Evolutionary conservation across 1,140 invertebrate genomes (phyloP), one percentile per base, ranked within the genome.

Genomic region (Frieseomelitta varia): DNA sequence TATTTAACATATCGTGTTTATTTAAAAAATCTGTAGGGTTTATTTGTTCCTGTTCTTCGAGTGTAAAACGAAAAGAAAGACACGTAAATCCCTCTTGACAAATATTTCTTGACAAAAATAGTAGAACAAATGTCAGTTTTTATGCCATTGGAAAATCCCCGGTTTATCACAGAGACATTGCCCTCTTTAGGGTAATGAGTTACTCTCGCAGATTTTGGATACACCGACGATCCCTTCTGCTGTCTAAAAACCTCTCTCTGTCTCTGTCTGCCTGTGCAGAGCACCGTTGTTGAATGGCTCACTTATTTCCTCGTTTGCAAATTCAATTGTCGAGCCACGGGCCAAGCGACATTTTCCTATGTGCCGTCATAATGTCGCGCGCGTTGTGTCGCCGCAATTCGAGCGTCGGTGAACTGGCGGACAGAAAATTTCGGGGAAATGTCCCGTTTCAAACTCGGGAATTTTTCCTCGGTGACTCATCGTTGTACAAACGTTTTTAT

Each of bases 271-370:
- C n/a, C n/a, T 14, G 53, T 55, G 14, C 17, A 15, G 0, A 58
- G 21, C 47, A 30, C 0, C 14, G 47, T 53, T 27, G 47, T 30
- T 53, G 63, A 67, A 78, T 55, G 47, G 11, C 47, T n/a, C 24
- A 4, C 24, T 65, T 51, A 51, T 34, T 78, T 24, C 3, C n/a
- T 34, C 47, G 47, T 67, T 78, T 55, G 47, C 27, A 55, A 78
- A 78, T 78, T 78, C 76, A 67, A 78, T 67, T 78, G 27, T 47
- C 17, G 24, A 6, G 19, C 27, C 39, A 27, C 8, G 19, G 58
- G 3, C 75, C 17, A 39, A 11, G 61, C 21, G 76, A 68, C 39
- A 67, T 19, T 51, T 24, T 51, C 27, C 27, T 34, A 34, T 27
- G 15, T 30, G 63, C 24, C 39, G 4, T 47, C 61, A 53, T 27